Evolutionary conservation across 92 coral and sea anemone species (phyloP), one percentile per base, ranked within the genome.

Genomic region (Heteractis magnifica): DNA sequence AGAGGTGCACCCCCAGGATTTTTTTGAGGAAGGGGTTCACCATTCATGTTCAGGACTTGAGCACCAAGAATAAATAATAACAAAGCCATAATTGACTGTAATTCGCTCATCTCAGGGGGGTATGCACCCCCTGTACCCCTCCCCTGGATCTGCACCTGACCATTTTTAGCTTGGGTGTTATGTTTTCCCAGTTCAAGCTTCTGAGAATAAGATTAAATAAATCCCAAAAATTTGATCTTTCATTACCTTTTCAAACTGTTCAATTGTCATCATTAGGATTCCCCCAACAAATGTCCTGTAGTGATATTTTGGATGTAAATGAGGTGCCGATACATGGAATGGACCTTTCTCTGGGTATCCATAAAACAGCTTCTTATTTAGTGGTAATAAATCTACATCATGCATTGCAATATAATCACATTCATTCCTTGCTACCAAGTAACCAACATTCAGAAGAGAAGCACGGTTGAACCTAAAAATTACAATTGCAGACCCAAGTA

Each of bases 381-480:
- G 81, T 50, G 99, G 99, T 68, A 96, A 84, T 6, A 96, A 85
- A 84, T 96, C 99, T 52, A 96, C 99, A 51, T 96, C 99, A 84
- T 96, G 99, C 99, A 96, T 96, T 52, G 94, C 98, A 76, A 96
- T 87, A 81, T 96, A 96, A 84, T 96, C 99, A 89, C 99, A 96
- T 59, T 91, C 84, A 70, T 96, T 91, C 76, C 91, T 88, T 65
- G 99, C 99, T 44, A 86, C 87, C 71, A 96, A 78, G 82, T 79
- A 96, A 49, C 99, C 99, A 72, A 87, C 95, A 87, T 96, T 96
- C 62, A 96, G 82, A 16, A 96, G 92, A 13, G 98, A 85, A 48
- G 99, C 99, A 80, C 99, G 91, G 76, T 96, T 96, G 87, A 96
- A 96, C 86, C 99, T 95, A 88, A 34, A 50, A 78, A 60, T 56